These are phyloP conservation scores for Hipparchia sbordonii DNA, from an alignment of 2,888 invertebrate genomes.

Conservation along the genomic window DNA sequence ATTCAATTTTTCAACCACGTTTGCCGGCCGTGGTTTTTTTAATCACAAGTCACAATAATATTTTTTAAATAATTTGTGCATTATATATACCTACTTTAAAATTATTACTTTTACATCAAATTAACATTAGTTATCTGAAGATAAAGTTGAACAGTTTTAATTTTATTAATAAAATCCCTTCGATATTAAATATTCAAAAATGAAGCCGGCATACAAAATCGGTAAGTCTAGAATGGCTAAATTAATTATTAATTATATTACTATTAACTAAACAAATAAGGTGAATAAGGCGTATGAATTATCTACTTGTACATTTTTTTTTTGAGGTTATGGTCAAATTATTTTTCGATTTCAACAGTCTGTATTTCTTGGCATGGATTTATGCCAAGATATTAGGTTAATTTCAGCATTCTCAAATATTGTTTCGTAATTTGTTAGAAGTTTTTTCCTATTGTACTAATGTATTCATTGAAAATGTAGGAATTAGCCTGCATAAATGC, in stretches of 20 bases:
- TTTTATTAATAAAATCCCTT: neutral
- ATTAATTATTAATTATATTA: neutral
- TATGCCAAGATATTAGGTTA: conserved; percentile 1
- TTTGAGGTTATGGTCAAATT: neutral
- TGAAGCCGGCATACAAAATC: conserved; percentile 77
- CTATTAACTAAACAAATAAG: too few relatives aligned
- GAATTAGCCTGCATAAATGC: too few relatives aligned
- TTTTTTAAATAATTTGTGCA: neutral
- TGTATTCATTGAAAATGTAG: too few relatives aligned
- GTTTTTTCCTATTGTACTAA: too few relatives aligned
- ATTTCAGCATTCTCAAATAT: neutral
- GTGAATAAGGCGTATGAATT: too few relatives aligned
- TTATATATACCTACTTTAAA: neutral
- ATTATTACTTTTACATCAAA: neutral
- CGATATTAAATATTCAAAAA: conserved; percentile 39
- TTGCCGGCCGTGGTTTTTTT: neutral
- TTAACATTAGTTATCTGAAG: neutral
- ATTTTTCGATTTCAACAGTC: neutral
- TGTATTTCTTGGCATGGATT: neutral
- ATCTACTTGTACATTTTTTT: neutral
- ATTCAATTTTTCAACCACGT: neutral
- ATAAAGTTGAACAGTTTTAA: neutral
- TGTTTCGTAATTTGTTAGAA: too few relatives aligned
- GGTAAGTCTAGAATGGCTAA: conserved; percentile 52
- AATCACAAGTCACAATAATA: neutral